Conservation (phyloP, 1,140 invertebrate genomes). For the Leptinotarsa texana region DNA sequence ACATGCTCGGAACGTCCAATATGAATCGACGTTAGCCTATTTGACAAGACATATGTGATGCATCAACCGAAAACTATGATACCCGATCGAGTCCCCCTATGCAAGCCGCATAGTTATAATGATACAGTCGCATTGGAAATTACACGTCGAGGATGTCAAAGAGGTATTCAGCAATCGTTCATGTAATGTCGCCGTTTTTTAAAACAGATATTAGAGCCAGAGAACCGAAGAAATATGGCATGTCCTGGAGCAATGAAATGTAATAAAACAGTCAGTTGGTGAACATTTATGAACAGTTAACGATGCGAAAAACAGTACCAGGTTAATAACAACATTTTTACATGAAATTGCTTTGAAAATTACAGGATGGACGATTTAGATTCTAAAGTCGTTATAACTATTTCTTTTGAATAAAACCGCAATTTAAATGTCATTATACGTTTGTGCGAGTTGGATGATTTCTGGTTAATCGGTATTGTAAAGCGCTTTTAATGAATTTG, state of each 20-base stretch:
- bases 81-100: background rate
- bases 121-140: conserved; percentile 6
- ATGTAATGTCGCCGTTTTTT: conserved; percentile 19
- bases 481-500: conserved; percentile 28
- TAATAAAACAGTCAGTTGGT: conserved; percentile 34
- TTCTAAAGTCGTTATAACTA: conserved; percentile 26
- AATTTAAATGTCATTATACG: conserved; percentile 41
- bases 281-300: conserved; percentile 40
- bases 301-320: conserved; percentile 42
- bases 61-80: background rate
- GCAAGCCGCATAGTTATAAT: background rate
- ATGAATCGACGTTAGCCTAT: background rate
- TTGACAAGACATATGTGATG: background rate
- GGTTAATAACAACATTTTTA: conserved; percentile 40
- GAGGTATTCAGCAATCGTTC: conserved; percentile 22
- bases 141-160: conserved; percentile 13
- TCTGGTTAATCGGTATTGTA: conserved; percentile 10
- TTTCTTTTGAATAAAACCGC: conserved; percentile 32
- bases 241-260: conserved; percentile 25
- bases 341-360: conserved; percentile 37
- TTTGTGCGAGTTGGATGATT: conserved; percentile 19
- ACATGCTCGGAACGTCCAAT: too few species aligned
- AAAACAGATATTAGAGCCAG: background rate
- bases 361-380: conserved; percentile 37
- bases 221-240: conserved; percentile 28